A percentile compares a stretch with the other conserved stretches of the same genome.
Conservation (phyloP, 2,888 invertebrate species). For the Sturmia bella region DNA sequence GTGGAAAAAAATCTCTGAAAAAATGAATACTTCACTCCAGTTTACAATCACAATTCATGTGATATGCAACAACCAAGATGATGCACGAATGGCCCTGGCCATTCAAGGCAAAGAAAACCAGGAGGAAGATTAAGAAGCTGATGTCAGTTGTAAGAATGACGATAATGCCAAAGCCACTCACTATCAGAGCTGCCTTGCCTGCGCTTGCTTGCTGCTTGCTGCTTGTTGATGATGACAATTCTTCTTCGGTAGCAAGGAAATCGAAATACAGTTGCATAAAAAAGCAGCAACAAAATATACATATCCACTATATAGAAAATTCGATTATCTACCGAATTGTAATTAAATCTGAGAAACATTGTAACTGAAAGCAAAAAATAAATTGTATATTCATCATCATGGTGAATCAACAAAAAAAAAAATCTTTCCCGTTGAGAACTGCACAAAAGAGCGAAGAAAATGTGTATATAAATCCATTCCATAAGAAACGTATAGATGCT, state of each 20-base stretch:
- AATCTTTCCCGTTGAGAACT: constrained; percentile 34
- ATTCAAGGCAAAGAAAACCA: constrained; percentile 8
- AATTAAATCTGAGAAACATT: constrained; percentile 77
- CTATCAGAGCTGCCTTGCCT: background rate
- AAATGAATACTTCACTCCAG: constrained; percentile 31
- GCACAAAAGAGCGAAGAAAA: constrained; percentile 39
- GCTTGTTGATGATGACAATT: constrained; percentile 49
- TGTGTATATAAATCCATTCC: constrained; percentile 42
- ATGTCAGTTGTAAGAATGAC: constrained; percentile 27
- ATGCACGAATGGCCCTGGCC: constrained; percentile 48
- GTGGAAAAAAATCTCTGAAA: constrained; percentile 6
- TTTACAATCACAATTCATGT: constrained; percentile 45
- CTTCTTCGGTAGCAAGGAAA: constrained; percentile 73
- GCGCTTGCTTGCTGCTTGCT: background rate
- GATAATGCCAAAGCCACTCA: constrained; percentile 12
- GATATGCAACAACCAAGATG: constrained; percentile 33
- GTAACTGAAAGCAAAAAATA: constrained; percentile 55
- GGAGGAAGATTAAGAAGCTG: constrained; percentile 38
- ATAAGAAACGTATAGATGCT: constrained; percentile 38
- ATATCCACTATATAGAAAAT: constrained; percentile 72
- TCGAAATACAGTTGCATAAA: constrained; percentile 78
- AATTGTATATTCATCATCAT: constrained; percentile 53
- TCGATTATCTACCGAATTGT: constrained; percentile 80
- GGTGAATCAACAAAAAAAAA: constrained; percentile 23
- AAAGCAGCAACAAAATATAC: constrained; percentile 65